These are phyloP conservation scores for Brachyptera risi DNA, from an alignment of 2,888 invertebrate genomes.

Conservation along the genomic window DNA sequence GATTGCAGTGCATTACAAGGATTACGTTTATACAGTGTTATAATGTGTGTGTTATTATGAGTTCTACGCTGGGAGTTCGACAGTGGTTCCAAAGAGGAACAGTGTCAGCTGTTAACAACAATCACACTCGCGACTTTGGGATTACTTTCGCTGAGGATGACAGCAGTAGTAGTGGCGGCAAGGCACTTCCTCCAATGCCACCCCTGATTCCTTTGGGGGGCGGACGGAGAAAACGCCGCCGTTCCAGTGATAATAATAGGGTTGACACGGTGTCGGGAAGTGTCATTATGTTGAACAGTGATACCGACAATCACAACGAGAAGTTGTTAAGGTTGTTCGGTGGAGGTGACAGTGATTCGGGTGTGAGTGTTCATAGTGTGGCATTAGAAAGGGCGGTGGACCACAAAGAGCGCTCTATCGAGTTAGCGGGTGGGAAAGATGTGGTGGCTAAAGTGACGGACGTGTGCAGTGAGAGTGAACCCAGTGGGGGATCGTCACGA, in stretches of 20 bases:
- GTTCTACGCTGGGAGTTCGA: constrained; percentile 30
- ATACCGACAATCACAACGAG: constrained; percentile 20
- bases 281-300: constrained; percentile 28
- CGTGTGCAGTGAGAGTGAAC: constrained; percentile 1
- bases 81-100: constrained; percentile 27
- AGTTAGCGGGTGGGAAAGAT: constrained; percentile 2
- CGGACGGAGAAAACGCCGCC: not conserved
- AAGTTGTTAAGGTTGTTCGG: constrained; percentile 25
- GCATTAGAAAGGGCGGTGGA: constrained; percentile 5
- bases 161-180: constrained; percentile 28
- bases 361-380: constrained; percentile 21
- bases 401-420: not conserved
- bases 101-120: constrained; percentile 23
- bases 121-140: constrained; percentile 32
- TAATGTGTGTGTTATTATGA: constrained; percentile 28
- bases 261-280: constrained; percentile 21
- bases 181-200: constrained; percentile 23
- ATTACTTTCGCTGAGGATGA: constrained; percentile 32
- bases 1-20: not conserved
- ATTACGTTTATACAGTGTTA: constrained; percentile 1
- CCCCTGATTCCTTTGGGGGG: constrained; percentile 26
- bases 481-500: no score
- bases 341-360: constrained; percentile 21
- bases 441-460: constrained; percentile 34
- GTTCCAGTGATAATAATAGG: constrained; percentile 8